phyloP scores from a whole-genome alignment of 2,797 vertebrate species.

The Brachyrhaphis roseni region DNA sequence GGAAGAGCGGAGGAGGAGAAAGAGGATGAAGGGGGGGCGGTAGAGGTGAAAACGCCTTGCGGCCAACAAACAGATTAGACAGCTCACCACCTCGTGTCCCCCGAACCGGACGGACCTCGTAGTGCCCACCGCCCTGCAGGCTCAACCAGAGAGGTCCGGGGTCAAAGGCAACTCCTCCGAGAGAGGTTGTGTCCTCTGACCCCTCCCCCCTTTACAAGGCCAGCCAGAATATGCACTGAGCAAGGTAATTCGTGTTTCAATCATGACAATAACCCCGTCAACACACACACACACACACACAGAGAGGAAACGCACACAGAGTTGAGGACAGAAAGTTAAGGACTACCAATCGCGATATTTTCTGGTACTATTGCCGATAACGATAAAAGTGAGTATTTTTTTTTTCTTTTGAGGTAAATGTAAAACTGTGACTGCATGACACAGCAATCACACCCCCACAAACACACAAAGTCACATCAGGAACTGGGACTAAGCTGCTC shows the following conservation, averaged over 20 bases:
- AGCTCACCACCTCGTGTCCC: slow-evolving; percentile 65
- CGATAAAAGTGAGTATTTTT: no score
- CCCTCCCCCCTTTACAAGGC: slow-evolving; percentile 53
- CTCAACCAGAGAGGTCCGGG: slow-evolving; percentile 77
- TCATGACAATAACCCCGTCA: slow-evolving; percentile 52
- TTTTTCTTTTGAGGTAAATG: no score
- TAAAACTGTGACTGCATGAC: no score
- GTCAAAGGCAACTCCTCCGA: slow-evolving; percentile 83
- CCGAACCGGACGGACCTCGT: slow-evolving; percentile 74
- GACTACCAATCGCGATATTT: no score
- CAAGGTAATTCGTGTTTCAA: slow-evolving; percentile 54
- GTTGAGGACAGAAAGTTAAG: no score
- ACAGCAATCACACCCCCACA: no score
- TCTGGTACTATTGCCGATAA: no score
- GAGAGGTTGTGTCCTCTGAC: slow-evolving; percentile 83
- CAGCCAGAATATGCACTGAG: slow-evolving; percentile 69
- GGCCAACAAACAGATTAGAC: slow-evolving; percentile 84
- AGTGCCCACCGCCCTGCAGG: slow-evolving; percentile 76
- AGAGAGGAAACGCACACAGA: no score
- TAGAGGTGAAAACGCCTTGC: slow-evolving; percentile 67
- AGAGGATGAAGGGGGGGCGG: slow-evolving; percentile 51
- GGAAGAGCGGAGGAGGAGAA: slow-evolving; percentile 66
- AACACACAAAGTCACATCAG: no score
- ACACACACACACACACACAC: slow-evolving; percentile 35
- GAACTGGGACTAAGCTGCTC: no score